Conservation (phyloP, 1,140 invertebrate species). For the Camponotus vicinus region DNA sequence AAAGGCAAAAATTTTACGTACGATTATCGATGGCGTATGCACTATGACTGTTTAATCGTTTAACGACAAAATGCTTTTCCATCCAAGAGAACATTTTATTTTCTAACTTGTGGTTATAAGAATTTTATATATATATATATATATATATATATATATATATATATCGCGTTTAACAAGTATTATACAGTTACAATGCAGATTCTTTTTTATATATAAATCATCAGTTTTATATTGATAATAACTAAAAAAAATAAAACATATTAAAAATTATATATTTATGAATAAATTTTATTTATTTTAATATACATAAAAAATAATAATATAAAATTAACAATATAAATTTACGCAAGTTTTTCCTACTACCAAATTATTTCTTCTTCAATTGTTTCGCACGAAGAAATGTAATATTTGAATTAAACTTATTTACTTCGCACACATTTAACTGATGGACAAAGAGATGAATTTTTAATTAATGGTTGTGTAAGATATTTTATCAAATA, state of each 20-base stretch:
- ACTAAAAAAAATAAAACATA: neutral
- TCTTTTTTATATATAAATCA: neutral
- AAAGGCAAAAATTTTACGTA: neutral
- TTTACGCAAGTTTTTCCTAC: neutral
- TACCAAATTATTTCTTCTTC: neutral
- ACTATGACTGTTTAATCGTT: neutral
- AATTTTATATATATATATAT: too few species aligned
- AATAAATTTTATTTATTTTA: neutral
- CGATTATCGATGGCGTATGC: neutral
- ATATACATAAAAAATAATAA: too few species aligned
- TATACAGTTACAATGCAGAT: neutral
- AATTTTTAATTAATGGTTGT: slow-evolving; percentile 16
- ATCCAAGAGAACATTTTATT: neutral
- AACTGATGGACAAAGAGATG: neutral
- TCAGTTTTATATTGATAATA: neutral
- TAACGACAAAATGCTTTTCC: neutral
- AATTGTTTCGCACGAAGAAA: neutral
- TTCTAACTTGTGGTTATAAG: neutral
- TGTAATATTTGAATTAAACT: slow-evolving; percentile 13
- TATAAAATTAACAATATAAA: neutral
- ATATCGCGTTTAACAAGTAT: neutral
- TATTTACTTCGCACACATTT: neutral
- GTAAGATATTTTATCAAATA: neutral
- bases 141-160: too few species aligned
- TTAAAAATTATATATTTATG: neutral